Evolutionary conservation across 2,113 vertebrate species (phyloP).

Genomic region (Thalassoma bifasciatum): DNA sequence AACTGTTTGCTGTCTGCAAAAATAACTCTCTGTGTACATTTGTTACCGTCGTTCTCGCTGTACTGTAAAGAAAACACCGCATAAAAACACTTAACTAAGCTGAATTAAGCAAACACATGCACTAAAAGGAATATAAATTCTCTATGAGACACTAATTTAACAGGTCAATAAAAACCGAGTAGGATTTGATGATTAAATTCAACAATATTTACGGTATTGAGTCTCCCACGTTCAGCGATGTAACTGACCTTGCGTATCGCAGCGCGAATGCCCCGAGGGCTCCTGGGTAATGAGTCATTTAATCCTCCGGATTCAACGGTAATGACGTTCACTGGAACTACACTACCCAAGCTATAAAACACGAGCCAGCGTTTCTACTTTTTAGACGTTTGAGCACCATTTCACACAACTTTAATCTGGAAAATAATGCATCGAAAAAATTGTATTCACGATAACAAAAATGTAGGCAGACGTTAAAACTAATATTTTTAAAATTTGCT

Average conservation of each 20-base stretch:
- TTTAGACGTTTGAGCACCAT: neutral
- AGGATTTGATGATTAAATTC: accelerated
- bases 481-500: too few relatives aligned
- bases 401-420: neutral
- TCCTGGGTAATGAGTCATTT: slow-evolving; percentile 63
- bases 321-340: slow-evolving; percentile 20
- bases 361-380: too few relatives aligned
- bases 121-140: neutral
- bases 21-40: too few relatives aligned
- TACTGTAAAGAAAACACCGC: neutral
- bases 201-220: neutral
- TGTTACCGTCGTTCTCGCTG: too few relatives aligned
- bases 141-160: neutral
- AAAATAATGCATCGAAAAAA: too few relatives aligned
- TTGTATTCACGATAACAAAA: too few relatives aligned
- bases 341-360: slow-evolving; percentile 45
- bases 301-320: accelerated
- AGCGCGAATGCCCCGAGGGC: neutral
- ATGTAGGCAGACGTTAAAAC: too few relatives aligned
- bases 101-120: neutral
- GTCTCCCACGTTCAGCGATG: neutral
- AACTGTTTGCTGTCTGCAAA: too few relatives aligned
- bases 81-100: neutral
- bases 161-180: neutral
- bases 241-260: slow-evolving; percentile 60